Percentiles rank a stretch among this genome's conserved stretches.
Conservation (phyloP, 2,113 vertebrate genomes). For the Crotalus tigris region DNA sequence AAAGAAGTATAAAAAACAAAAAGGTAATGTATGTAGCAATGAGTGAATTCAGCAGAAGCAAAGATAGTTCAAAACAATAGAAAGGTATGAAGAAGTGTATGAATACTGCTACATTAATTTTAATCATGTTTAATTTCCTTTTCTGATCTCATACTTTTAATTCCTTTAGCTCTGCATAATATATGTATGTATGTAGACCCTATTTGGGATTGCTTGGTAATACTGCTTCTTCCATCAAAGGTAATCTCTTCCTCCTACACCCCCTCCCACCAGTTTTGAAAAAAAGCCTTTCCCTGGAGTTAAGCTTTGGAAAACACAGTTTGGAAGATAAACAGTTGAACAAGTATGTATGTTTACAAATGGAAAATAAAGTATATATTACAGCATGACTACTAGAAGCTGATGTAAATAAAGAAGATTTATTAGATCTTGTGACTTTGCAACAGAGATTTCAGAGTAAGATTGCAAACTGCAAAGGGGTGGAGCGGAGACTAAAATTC, state of each 20-base stretch:
- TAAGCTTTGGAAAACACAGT: constrained; percentile 6
- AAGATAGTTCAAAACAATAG: not conserved
- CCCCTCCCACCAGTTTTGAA: not conserved
- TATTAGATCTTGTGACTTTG: not conserved
- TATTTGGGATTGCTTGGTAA: not conserved
- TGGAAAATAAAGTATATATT: not conserved
- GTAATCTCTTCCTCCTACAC: not conserved
- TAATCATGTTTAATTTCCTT: not conserved
- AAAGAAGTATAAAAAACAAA: not conserved
- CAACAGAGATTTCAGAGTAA: constrained; percentile 4
- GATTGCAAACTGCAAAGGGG: not conserved
- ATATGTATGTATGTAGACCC: not conserved
- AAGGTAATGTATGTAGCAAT: not conserved
- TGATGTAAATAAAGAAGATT: not conserved
- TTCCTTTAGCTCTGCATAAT: not conserved
- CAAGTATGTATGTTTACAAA: not conserved
- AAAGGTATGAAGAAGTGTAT: not conserved
- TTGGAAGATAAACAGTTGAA: constrained; percentile 15
- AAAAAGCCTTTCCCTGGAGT: not conserved
- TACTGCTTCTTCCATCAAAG: not conserved
- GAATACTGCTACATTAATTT: not conserved
- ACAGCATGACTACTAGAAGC: not conserved
- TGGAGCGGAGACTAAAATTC: not conserved
- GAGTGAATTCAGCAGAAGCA: not conserved
- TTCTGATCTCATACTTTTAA: not conserved